A percentile compares a stretch with the other conserved stretches of the same genome.
These are phyloP conservation scores for Spodoptera picta DNA, from an alignment of 2,888 invertebrate species.

Conservation along the genomic window DNA sequence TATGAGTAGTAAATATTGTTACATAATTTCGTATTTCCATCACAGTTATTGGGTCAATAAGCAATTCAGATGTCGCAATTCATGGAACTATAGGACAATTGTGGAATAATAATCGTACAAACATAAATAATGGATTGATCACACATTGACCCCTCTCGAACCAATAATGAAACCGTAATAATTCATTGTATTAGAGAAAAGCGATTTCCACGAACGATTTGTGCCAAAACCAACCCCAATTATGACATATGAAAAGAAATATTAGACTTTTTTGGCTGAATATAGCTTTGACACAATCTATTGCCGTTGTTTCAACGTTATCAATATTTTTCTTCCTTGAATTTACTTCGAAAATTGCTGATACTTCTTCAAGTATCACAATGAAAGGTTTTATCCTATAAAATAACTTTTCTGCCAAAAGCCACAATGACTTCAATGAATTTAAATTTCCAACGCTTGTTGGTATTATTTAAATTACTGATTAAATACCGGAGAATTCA, in stretches of 20 bases:
- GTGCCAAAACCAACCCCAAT: slow-evolving; percentile 3
- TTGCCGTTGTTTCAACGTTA: slow-evolving; percentile 5
- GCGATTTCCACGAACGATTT: slow-evolving; percentile 12
- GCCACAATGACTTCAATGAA: not conserved
- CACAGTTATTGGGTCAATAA: slow-evolving; percentile 7
- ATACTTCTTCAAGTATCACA: not conserved
- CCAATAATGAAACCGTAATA: slow-evolving; percentile 18
- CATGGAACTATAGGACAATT: not conserved
- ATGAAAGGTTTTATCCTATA: no score
- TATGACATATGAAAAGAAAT: slow-evolving; percentile 13
- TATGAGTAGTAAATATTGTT: slow-evolving; percentile 30
- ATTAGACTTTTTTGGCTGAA: not conserved
- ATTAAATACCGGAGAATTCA: not conserved
- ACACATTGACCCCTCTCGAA: not conserved
- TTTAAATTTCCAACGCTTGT: not conserved
- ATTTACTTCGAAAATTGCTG: not conserved
- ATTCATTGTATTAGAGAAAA: not conserved
- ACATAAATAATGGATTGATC: slow-evolving; percentile 1
- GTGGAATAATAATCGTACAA: slow-evolving; percentile 9
- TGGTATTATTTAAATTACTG: not conserved
- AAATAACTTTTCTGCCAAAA: not conserved
- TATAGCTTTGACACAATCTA: slow-evolving; percentile 5
- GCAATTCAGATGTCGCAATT: slow-evolving; percentile 1
- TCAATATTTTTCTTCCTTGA: not conserved
- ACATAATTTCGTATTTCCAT: slow-evolving; percentile 9